Evolutionary conservation across 2,888 invertebrate species (phyloP), one percentile per base, ranked within the genome.

Genomic region (Carcina quercana): DNA sequence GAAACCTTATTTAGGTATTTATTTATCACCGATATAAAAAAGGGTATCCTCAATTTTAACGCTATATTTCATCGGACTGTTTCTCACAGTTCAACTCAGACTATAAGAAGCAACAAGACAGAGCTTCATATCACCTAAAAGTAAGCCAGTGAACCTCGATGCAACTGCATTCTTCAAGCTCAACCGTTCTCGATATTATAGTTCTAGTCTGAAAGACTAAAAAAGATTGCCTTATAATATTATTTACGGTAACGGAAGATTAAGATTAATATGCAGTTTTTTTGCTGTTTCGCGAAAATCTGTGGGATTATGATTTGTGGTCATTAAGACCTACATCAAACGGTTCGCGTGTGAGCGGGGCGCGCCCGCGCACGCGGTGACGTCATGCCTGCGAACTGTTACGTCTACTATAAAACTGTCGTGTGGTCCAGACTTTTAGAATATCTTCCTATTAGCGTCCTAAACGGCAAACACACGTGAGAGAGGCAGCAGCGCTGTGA

Each of bases 241-340:
- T 63, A 61, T 64, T 62, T 66, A 61, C 50, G 55, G 61, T 60
- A 68, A 67, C 59, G 55, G 60, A 53, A 60, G 70, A 76, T 78
- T 70, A 64, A 65, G 71, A 76, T 79, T 71, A 67, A 73, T 75
- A 68, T 59, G 51, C 46, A 50, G n/a, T n/a, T 67, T 72, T 75
- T 75, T 75, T 72, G 65, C 43, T 33, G 41, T 30, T 22, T 38
- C 45, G 40, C 45, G 32, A 42, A 42, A 47, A 44, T 47, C 40
- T 55, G 42, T 58, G 61, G 57, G 57, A 59, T 67, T 70, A 71
- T 70, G 63, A 71, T 72, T 70, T 66, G 66, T 58, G 59, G 65
- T 66, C 55, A 76, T 78, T 78, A 74, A 52, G 64, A 61, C 60
- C 65, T 70, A 57, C 64, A 66, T 67, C 64, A 70, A 68, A 65